Percentiles rank a stretch among this genome's conserved stretches.
phyloP scores from a whole-genome alignment of 2,113 vertebrate species.

The Oophaga pumilio region DNA sequence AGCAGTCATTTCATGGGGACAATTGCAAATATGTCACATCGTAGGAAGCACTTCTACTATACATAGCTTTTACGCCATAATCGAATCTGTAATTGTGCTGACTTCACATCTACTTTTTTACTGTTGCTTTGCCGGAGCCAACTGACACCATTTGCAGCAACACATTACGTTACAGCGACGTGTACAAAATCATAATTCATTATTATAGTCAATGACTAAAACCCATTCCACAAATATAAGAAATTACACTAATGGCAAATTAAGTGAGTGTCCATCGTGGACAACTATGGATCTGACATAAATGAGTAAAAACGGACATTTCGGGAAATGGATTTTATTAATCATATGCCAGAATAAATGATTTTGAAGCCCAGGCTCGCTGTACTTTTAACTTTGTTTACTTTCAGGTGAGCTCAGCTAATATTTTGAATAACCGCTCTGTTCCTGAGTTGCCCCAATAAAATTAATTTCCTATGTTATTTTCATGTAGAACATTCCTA shows the following conservation, averaged over 20 bases:
- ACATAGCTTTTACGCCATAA: neutral
- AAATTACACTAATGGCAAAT: neutral
- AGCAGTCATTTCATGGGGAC: constrained; percentile 19
- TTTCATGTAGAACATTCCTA: constrained; percentile 33
- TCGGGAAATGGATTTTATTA: constrained; percentile 33
- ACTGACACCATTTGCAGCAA: neutral
- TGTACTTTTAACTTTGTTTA: constrained; percentile 38
- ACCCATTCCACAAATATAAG: constrained; percentile 1
- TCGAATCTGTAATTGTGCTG: neutral
- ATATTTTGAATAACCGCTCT: constrained; percentile 44
- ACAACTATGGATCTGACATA: constrained; percentile 22
- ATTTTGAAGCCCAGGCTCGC: constrained; percentile 14
- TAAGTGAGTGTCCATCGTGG: neutral
- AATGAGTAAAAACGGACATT: constrained; percentile 23
- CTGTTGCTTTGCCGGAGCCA: neutral
- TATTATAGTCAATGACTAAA: neutral
- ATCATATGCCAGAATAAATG: constrained; percentile 35
- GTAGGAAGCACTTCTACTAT: neutral
- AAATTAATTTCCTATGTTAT: constrained; percentile 48
- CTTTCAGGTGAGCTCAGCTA: constrained; percentile 47
- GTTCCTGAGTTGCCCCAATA: constrained; percentile 38
- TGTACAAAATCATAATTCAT: neutral
- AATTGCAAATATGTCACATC: constrained; percentile 26
- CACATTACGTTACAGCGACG: neutral
- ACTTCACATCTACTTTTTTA: neutral